Evolutionary conservation across 2,797 vertebrate genomes (phyloP).

Genomic region (Typhlichthys eigenmanni): DNA sequence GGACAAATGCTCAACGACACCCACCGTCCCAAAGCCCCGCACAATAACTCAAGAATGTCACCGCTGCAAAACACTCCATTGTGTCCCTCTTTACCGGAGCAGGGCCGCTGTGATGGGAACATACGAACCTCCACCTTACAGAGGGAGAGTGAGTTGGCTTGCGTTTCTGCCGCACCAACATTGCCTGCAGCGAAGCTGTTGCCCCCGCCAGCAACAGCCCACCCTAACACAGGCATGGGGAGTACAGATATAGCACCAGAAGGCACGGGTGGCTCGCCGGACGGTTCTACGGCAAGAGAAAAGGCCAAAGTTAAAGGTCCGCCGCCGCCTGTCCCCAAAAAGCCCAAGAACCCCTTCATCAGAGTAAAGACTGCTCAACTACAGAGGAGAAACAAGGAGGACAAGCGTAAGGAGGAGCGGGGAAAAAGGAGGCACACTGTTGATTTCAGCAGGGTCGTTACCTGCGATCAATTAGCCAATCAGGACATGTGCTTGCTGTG

Average conservation of each 20-base stretch:
- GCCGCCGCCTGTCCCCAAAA: constrained; percentile 79
- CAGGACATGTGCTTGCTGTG: constrained; percentile 71
- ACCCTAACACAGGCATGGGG: constrained; percentile 6
- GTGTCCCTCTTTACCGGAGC: constrained; percentile 16
- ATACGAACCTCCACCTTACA: constrained; percentile 36
- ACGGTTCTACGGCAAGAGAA: constrained; percentile 33
- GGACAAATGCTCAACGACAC: constrained; percentile 4
- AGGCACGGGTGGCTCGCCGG: not conserved
- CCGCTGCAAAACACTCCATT: constrained; percentile 27
- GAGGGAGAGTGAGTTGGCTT: constrained; percentile 55
- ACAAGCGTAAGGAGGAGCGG: constrained; percentile 59
- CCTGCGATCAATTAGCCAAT: constrained; percentile 27
- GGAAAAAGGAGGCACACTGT: constrained; percentile 71
- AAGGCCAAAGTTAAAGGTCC: constrained; percentile 73
- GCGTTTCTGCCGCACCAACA: constrained; percentile 60
- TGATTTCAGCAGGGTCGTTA: constrained; percentile 58
- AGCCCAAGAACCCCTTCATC: constrained; percentile 77
- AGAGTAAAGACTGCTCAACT: constrained; percentile 66
- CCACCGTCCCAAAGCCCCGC: constrained; percentile 1
- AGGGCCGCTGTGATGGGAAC: constrained; percentile 30
- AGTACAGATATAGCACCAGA: constrained; percentile 26
- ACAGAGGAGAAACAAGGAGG: constrained; percentile 60
- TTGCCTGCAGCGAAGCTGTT: constrained; percentile 52
- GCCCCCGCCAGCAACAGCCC: constrained; percentile 23
- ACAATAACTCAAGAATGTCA: constrained; percentile 8